Percentiles rank a stretch among this genome's conserved stretches.
Conservation (phyloP, 2,113 vertebrate species). For the Tylochromis polylepis region DNA sequence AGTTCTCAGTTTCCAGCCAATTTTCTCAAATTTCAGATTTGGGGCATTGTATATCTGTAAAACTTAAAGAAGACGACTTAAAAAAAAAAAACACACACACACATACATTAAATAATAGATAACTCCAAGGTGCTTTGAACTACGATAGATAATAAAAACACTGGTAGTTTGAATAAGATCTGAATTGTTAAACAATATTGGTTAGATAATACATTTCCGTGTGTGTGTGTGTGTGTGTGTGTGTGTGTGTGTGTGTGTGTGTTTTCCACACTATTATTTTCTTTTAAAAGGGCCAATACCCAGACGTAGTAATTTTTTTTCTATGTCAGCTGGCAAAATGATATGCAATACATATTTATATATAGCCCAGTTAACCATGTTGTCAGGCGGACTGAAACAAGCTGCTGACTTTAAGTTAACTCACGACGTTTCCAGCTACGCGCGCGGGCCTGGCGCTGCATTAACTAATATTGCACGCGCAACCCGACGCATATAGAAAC, state of each 20-base stretch:
- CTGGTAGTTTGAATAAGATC: not conserved
- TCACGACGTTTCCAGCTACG: not conserved
- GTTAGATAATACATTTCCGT: not conserved
- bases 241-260: not conserved
- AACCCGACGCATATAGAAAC: not conserved
- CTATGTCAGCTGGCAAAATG: not conserved
- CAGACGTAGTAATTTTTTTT: not conserved
- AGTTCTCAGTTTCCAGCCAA: not conserved
- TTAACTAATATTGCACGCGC: not conserved
- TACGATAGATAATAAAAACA: not conserved
- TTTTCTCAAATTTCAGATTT: not conserved
- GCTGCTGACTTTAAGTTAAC: not conserved
- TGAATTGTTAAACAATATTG: not conserved
- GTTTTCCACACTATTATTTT: not conserved
- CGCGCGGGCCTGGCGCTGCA: slow-evolving; percentile 12
- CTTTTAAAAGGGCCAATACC: not conserved
- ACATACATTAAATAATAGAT: not conserved
- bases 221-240: no score
- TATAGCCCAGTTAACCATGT: not conserved
- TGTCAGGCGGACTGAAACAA: not conserved
- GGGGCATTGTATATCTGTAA: not conserved
- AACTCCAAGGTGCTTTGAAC: not conserved
- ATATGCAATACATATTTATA: not conserved
- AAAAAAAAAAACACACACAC: not conserved
- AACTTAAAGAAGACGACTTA: not conserved